phyloP scores from a whole-genome alignment of 2,113 vertebrate genomes.

The Aleadryas rufinucha region DNA sequence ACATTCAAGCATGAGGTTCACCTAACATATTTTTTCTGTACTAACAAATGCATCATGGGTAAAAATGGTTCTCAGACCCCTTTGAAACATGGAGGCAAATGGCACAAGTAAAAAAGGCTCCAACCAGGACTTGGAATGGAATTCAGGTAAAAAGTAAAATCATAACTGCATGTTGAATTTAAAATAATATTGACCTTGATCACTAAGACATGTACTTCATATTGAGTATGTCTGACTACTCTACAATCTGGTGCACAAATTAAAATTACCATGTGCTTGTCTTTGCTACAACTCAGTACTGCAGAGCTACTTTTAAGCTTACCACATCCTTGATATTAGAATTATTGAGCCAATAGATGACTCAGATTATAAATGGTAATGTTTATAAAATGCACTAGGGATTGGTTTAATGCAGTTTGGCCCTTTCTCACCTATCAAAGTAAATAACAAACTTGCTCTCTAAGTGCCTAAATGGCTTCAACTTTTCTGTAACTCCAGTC shows the following conservation, averaged over 20 bases:
- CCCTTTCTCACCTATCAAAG: not conserved
- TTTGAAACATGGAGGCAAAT: conserved; percentile 26
- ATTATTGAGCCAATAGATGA: not conserved
- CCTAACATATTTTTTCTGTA: conserved; percentile 27
- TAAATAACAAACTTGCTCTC: not conserved
- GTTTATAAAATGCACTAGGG: not conserved
- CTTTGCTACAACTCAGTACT: not conserved
- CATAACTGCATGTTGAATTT: not conserved
- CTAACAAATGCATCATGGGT: conserved; percentile 13
- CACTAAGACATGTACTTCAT: fast-evolving
- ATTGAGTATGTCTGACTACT: not conserved
- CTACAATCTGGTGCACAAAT: not conserved
- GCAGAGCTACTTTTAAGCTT: not conserved
- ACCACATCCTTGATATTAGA: not conserved
- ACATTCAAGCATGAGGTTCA: not conserved
- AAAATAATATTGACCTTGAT: not conserved
- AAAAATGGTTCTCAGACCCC: conserved; percentile 22
- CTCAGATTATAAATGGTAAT: not conserved
- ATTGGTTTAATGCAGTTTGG: not conserved
- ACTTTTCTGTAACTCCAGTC: not conserved
- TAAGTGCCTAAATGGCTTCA: not conserved
- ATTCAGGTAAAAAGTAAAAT: not conserved
- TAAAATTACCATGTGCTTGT: not conserved
- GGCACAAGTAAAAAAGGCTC: not conserved
- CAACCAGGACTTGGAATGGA: not conserved